Base-by-base conservation (phyloP, 2,797 vertebrate species). In the Eutrigla gurnardus region DNA sequence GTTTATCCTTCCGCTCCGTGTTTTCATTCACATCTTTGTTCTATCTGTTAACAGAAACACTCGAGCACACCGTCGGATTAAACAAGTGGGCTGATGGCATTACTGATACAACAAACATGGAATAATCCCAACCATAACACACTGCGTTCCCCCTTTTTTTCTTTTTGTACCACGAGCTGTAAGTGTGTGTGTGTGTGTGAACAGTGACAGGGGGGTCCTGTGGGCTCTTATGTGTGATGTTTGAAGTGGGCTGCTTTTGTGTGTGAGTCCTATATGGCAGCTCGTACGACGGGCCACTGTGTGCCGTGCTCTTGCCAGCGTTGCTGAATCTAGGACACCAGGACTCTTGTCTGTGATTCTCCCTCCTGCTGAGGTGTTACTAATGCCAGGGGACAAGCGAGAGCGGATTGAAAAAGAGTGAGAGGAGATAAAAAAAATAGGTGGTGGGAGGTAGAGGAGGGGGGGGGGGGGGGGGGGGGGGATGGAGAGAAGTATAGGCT, bases 291-390 rank as follows among this genome's bases (percentile, higher is more conserved):
- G 55, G 86, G 86, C 84, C 90, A 83, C 84, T 82, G 52, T 88
- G 86, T 78, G 84, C 89, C 36, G 75, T 77, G 89, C 88, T 91
- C 86, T 70, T 84, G 86, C 84, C 86, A 81, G 88, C 78, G 89
- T 70, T 81, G 79, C 86, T 89, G 91, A 92, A 94, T 94, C 92
- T 94, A 93, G 92, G 91, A 92, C 91, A 92, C 88, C 88, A 72
- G 89, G 90, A 91, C 88, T 86, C 89, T 85, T 87, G 92, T 92
- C 91, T 93, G 89, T 89, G 91, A 92, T 93, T 90, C 84, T 90
- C 88, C 90, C 90, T 84, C 88, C 91, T 79, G 83, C 89, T 86
- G 90, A 92, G 91, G 89, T 89, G 91, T 88, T 86, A 90, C 86
- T 76, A 83, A 88, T 89, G 85, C 92, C 91, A 91, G 72, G 89